A percentile compares a stretch with the other conserved stretches of the same genome.
These are phyloP conservation scores for Agraylea sexmaculata DNA, from an alignment of 1,140 invertebrate species.

Conservation along the genomic window DNA sequence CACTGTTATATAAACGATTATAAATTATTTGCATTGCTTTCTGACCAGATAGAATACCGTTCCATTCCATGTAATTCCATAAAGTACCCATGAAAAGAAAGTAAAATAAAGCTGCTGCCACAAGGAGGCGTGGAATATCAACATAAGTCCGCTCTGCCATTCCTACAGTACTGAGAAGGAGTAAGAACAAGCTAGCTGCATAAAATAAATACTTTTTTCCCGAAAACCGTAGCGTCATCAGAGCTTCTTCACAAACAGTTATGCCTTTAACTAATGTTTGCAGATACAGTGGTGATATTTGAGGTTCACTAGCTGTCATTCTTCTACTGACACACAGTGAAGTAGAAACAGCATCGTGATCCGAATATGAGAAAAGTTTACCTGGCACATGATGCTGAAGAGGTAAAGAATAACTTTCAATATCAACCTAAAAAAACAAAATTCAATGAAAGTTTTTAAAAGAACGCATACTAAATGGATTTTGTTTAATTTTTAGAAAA, in stretches of 20 bases:
- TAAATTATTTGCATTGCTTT: slow-evolving; percentile 17
- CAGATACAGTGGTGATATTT: slow-evolving; percentile 7
- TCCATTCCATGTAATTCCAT: slow-evolving; percentile 67
- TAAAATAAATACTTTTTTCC: slow-evolving; percentile 46
- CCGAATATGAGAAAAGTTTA: slow-evolving; percentile 68
- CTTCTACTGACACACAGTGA: slow-evolving; percentile 39
- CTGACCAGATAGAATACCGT: slow-evolving; percentile 59
- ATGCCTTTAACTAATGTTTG: slow-evolving; percentile 46
- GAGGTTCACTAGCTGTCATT: background rate
- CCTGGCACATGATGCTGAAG: slow-evolving; percentile 61
- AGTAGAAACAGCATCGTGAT: slow-evolving; percentile 80
- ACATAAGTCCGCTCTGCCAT: slow-evolving; percentile 31
- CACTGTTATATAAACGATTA: background rate
- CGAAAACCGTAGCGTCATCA: slow-evolving; percentile 42
- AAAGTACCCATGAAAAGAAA: slow-evolving; percentile 61
- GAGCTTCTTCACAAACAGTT: slow-evolving; percentile 46
- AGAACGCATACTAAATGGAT: too few relatives aligned
- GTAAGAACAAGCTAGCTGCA: slow-evolving; percentile 37
- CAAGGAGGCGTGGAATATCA: slow-evolving; percentile 41
- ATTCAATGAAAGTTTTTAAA: slow-evolving; percentile 4
- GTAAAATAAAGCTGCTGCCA: slow-evolving; percentile 55
- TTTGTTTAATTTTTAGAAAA: too few relatives aligned
- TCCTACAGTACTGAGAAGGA: slow-evolving; percentile 33
- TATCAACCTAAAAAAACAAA: slow-evolving; percentile 39
- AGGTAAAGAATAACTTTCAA: slow-evolving; percentile 54